These are phyloP conservation scores for Yponomeuta evonymella DNA, from an alignment of 2,888 invertebrate genomes.

Conservation along the genomic window DNA sequence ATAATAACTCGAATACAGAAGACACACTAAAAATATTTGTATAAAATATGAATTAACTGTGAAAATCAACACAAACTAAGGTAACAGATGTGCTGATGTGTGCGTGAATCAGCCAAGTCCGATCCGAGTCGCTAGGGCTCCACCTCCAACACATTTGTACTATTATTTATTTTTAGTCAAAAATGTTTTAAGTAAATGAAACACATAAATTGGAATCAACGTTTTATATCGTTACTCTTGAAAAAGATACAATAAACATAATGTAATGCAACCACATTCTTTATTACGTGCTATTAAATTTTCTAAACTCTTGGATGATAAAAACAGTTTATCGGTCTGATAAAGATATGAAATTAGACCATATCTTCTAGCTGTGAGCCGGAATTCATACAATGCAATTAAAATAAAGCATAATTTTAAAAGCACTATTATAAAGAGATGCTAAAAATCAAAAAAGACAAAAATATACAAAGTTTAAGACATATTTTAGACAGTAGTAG, in stretches of 20 bases:
- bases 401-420: slow-evolving; percentile 49
- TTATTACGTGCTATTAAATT: not conserved
- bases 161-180: not conserved
- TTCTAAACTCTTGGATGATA: slow-evolving; percentile 18
- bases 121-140: too few species aligned
- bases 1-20: too few species aligned
- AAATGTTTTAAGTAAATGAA: slow-evolving; percentile 27
- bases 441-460: slow-evolving; percentile 35
- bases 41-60: too few species aligned
- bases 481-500: slow-evolving; percentile 44
- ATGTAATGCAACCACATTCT: not conserved
- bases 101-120: too few species aligned
- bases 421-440: slow-evolving; percentile 22
- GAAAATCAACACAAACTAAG: too few species aligned
- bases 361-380: not conserved
- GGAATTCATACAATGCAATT: not conserved
- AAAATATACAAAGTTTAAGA: slow-evolving; percentile 47
- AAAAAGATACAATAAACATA: slow-evolving; percentile 14
- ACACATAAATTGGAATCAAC: slow-evolving; percentile 44
- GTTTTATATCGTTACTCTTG: slow-evolving; percentile 50
- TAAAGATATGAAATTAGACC: not conserved
- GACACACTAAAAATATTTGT: too few species aligned
- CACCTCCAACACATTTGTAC: too few species aligned
- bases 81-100: too few species aligned
- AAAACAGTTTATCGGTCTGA: not conserved